Evolutionary conservation across 2,113 vertebrate genomes (phyloP), one percentile per base, ranked within the genome.

Genomic region (Xiphophorus couchianus): DNA sequence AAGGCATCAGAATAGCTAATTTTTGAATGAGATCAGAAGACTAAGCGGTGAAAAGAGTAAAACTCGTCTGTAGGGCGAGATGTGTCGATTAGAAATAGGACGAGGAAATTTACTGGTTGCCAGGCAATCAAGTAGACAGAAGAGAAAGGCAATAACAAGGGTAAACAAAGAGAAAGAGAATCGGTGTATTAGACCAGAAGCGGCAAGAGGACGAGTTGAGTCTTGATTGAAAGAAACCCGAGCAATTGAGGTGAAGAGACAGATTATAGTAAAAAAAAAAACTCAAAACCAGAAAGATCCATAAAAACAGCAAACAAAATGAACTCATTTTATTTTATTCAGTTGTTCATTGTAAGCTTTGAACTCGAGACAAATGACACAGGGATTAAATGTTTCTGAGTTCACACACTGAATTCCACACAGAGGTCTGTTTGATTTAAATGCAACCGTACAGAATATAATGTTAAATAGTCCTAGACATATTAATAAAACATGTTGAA

Each of bases 111-210:
- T 78, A 39, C 54, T 42, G 25, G 48, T 66, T 70, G 83, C 37
- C 70, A 82, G 78, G 77, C 75, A 71, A 75, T 79, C 68, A 80
- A 37, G 64, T 39, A 66, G 68, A 66, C 58, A 44, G 71, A 84
- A 44, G 6, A 4, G 33, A 30, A 66, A 61, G 27, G 81, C 69
- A 77, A 75, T 48, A 69, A 73, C 66, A 76, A 68, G 1, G 31
- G 62, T 37, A 29, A 71, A 73, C 31, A 1, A 12, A 58, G 37
- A 28, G 39, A 66, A 75, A 51, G 28, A 70, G 54, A 81, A 11
- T 14, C 60, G 63, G 44, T 17, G 66, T 44, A 15, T 1, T 15
- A 60, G 19, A 62, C 42, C 65, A 69, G 64, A 80, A 75, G 81
- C 70, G 69, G 73, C 65, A 86, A 76, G 62, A 66, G 62, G 17